Evolutionary conservation across 2,113 vertebrate species (phyloP), one percentile per base, ranked within the genome.

Genomic region (Cervus canadensis): DNA sequence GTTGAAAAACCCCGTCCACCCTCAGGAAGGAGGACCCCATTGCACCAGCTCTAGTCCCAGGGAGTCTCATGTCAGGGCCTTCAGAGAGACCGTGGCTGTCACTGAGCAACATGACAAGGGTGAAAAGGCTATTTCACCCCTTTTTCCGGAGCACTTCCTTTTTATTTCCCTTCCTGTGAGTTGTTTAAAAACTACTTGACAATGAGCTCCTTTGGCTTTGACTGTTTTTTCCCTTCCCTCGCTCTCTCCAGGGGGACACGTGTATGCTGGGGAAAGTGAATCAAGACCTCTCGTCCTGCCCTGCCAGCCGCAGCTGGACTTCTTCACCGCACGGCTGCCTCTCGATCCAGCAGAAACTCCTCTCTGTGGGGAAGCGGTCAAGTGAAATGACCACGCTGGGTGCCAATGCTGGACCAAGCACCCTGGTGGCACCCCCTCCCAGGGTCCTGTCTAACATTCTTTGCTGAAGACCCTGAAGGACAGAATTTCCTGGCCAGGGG

Each of bases 311-410:
- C 16, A 48, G 88, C 43, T 1, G 3, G 33, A 19, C 48, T 30
- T 23, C 43, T 43, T 14, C 43, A 13, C 17, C 0, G 0, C 7
- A 23, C 5, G 25, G 57, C 30, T 12, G 4, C 25, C 33, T 50
- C 64, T 59, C 76, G 8, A 7, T 7, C 28, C 40, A 13, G 36
- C 26, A 57, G 78, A 23, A 59, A 28, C 59, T 40, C 43, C 83
- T 88, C 26, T 84, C 30, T 50, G 6, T 2, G 25, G 7, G 13
- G 45, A 45, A 40, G 19, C 54, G 64, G 28, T 2, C 26, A 3
- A 86, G 45, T 33, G 67, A 79, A 15, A 36, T 3, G 7, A 23
- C 52, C 9, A 13, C 10, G 28, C 50, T 40, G 30, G 50, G 50
- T 9, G 1, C 15, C 87, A 25, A 2, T 21, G 10, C 36, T 6